Conservation (phyloP, 2,797 vertebrate species). For the Spinus olivaceus region DNA sequence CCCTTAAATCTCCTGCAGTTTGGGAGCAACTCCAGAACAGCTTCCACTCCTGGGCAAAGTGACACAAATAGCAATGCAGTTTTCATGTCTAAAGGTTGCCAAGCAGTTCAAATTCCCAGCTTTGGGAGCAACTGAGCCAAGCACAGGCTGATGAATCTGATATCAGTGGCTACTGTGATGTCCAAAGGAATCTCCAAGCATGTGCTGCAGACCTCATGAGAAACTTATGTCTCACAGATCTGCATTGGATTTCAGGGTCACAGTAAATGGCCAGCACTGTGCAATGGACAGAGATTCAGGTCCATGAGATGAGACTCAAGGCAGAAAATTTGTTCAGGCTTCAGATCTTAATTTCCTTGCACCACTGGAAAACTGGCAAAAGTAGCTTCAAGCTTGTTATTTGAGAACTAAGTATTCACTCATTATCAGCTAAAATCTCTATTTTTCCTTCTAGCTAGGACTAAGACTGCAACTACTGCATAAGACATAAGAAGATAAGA, state of each 20-base stretch:
- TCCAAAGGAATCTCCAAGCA: background rate
- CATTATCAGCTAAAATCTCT: background rate
- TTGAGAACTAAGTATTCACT: background rate
- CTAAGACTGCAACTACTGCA: background rate
- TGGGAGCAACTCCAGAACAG: background rate
- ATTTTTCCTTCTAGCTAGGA: background rate
- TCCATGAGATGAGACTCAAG: background rate
- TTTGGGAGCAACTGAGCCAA: background rate
- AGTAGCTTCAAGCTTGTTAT: background rate
- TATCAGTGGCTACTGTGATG: background rate
- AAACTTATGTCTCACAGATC: background rate
- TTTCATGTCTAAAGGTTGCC: background rate
- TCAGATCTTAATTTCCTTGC: background rate
- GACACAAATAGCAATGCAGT: background rate
- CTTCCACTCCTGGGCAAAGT: background rate
- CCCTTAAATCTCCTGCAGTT: background rate
- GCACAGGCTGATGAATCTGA: background rate
- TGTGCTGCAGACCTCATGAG: background rate
- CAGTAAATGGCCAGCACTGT: background rate
- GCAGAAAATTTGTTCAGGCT: background rate
- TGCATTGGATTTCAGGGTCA: background rate
- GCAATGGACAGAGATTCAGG: background rate
- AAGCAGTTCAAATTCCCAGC: background rate
- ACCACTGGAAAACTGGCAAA: background rate
- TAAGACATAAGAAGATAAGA: background rate